Percentiles rank a stretch among this genome's conserved stretches.
These are phyloP conservation scores for Solenodon paradoxus DNA, from an alignment of 2,113 vertebrate species.

Conservation along the genomic window DNA sequence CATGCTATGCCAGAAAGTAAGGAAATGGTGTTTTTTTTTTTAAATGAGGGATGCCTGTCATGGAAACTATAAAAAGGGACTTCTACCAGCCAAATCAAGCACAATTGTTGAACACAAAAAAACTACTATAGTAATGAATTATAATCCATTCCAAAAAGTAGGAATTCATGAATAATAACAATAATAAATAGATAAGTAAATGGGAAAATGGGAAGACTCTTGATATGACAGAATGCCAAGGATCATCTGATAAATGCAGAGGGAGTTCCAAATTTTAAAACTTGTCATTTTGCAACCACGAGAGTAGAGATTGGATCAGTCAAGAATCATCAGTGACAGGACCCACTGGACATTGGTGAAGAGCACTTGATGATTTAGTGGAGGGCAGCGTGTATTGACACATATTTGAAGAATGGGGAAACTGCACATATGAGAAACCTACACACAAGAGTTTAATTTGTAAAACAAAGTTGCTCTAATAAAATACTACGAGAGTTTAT, in stretches of 20 bases:
- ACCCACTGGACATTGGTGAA: too few relatives aligned
- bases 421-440: too few relatives aligned
- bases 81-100: neutral
- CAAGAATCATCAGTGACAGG: neutral
- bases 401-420: too few relatives aligned
- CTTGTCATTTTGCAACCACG: neutral
- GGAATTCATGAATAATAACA: neutral
- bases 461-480: too few relatives aligned
- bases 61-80: neutral
- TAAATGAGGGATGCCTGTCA: neutral
- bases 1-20: neutral
- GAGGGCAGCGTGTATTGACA: too few relatives aligned
- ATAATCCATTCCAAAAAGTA: neutral
- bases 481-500: too few relatives aligned
- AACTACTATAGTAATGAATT: neutral
- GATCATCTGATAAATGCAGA: neutral
- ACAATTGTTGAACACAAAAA: neutral
- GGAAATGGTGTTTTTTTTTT: neutral
- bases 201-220: neutral
- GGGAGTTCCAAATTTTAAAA: neutral
- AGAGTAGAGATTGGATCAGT: neutral
- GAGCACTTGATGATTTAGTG: too few relatives aligned
- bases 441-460: too few relatives aligned
- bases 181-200: neutral
- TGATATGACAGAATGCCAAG: neutral